Evolutionary conservation across 2,888 invertebrate species (phyloP), one percentile per base, ranked within the genome.

Genomic region (Acrocyrtus sp.): DNA sequence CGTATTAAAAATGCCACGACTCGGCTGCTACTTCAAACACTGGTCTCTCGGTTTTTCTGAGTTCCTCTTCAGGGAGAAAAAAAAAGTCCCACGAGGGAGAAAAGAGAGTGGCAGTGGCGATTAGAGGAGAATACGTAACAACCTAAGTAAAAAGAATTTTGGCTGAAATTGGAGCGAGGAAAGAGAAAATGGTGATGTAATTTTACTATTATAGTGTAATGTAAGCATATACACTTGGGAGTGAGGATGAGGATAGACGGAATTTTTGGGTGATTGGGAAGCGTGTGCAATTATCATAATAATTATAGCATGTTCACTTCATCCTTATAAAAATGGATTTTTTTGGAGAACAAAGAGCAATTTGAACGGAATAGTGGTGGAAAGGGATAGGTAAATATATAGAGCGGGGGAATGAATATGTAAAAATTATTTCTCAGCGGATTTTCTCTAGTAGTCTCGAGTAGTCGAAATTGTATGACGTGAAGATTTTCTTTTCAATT

Each of bases 271-370:
- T 12, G 34, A 34, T 34, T 34, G 34, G 34, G 34, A 34, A 12
- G 57, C 68, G 19, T 43, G 41, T 24, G 43, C 60, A 68, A 68
- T 68, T 68, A 60, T 60, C 60, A 68, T 68, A 68, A 68, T 68
- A 56, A 53, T 60, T 43, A 19, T 56, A 60, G 60, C n/a, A n/a
- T n/a, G n/a, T n/a, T n/a, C n/a, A n/a, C 5, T 34, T 12, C 34
- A 34, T 34, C 12, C 34, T 34, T 34, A 34, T 8, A 8, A 34
- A 8, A 34, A 34, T 34, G 12, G 12, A 34, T 34, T 34, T n/a
- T n/a, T n/a, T n/a, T 12, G 12, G 34, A 12, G 34, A 34, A 34
- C 34, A 34, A 34, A 34, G 34, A 5, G 34, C 34, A n/a, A n/a
- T n/a, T n/a, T n/a, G 45, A 45, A 45, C 45, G 45, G 45, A 45